phyloP scores from a whole-genome alignment of 2,113 vertebrate genomes.

The Carassius auratus region DNA sequence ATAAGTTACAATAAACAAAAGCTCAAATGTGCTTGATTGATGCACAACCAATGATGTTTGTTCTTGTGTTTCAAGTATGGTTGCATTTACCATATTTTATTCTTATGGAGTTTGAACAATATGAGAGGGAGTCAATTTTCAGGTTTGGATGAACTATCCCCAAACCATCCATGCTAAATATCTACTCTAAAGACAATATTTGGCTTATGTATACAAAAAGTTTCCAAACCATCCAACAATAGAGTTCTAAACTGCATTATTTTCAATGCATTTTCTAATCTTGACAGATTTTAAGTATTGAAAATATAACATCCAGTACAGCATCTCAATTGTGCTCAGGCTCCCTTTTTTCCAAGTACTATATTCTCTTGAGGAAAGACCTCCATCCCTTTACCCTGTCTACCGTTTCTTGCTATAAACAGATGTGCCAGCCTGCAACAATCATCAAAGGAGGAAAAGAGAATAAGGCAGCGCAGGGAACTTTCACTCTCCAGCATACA shows the following conservation, averaged over 20 bases:
- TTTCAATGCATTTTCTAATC: background rate
- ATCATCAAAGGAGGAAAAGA: background rate
- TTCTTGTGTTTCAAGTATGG: background rate
- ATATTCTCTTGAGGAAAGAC: background rate
- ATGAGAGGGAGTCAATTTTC: too few relatives aligned
- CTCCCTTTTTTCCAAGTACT: background rate
- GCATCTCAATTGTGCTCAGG: background rate
- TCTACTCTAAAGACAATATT: too few relatives aligned
- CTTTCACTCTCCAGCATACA: background rate
- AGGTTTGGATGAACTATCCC: background rate
- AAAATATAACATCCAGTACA: background rate
- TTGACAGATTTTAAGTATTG: background rate
- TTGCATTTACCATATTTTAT: background rate
- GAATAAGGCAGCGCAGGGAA: background rate
- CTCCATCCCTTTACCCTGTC: background rate
- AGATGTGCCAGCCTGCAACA: slow-evolving; percentile 28
- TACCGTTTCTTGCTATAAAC: slow-evolving; percentile 11
- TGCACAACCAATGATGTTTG: background rate
- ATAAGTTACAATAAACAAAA: background rate
- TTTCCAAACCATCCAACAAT: background rate
- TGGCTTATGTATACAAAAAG: too few relatives aligned
- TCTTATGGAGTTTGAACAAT: background rate
- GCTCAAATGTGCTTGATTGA: background rate
- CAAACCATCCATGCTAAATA: background rate
- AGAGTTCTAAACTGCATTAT: background rate